Base-by-base conservation (phyloP, 2,797 vertebrate genomes). In the Scomberomorus guttatus region DNA sequence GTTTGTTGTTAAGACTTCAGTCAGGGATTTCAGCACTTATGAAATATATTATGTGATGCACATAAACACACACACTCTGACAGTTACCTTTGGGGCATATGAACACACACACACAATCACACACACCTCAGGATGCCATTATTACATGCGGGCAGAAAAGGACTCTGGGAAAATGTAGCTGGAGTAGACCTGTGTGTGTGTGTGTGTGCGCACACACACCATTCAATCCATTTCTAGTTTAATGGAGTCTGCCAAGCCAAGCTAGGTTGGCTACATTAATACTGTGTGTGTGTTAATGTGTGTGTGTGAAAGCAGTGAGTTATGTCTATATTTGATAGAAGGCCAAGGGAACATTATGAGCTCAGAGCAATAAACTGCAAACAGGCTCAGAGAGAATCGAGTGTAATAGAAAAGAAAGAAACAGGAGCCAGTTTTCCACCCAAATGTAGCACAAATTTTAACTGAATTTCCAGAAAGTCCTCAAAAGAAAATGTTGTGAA, bases 221-320 rank as follows among this genome's bases (percentile, higher is more conserved):
- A 42, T 72, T 63, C 56, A 80, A 65, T 82, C 48, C 50, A 67
- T 75, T 77, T 78, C 27, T 39, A 24, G 62, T 72, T 69, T 87
- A 83, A 83, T 69, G 56, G 65, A 70, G 64, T 60, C 58, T 61
- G 64, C 54, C 50, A 20, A 25, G 46, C 29, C 27, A 46, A 58
- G 65, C 58, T 50, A 1, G 46, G 29, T 58, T 14, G 44, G 18
- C n/a, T 64, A 65, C 60, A 68, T 69, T 55, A 52, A 67, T 58
- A 12, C 37, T 78, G 70, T 68, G 51, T 46, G 27, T 66, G 44
- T 70, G 72, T 22, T 25, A 46, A 44, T 70, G 42, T 57, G 51
- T n/a, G 57, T 39, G 63, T 29, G 37, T 46, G 70, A 14, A 9
- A 20, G 42, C 15, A 13, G 42, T 52, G 78, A 74, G 66, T 81